These are phyloP conservation scores for Acipenser oxyrinchus DNA, from an alignment of 2,797 vertebrate species.

Conservation along the genomic window DNA sequence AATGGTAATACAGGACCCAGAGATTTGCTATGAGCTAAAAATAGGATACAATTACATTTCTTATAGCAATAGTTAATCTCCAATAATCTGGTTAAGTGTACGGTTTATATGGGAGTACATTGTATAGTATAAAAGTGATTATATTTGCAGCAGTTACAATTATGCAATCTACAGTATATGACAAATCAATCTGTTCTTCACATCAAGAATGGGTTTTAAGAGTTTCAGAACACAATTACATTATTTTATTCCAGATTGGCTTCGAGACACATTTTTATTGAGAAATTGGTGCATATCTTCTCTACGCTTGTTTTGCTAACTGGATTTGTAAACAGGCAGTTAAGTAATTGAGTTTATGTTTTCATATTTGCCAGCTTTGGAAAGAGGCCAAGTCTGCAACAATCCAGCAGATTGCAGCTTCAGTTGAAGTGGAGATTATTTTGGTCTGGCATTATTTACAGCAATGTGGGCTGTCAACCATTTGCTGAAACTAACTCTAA, in stretches of 20 bases:
- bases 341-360: slow-evolving; percentile 8
- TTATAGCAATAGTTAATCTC: no score
- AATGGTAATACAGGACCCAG: no score
- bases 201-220: no score
- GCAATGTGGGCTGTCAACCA: not conserved
- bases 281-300: not conserved
- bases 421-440: not conserved
- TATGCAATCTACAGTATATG: no score
- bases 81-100: no score
- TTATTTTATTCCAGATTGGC: not conserved
- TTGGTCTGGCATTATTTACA: not conserved
- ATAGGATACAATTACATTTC: no score
- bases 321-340: not conserved
- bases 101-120: no score
- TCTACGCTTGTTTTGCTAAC: not conserved
- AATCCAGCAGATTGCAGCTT: not conserved
- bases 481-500: not conserved
- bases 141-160: no score
- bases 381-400: slow-evolving; percentile 1
- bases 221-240: no score
- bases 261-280: not conserved
- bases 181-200: no score
- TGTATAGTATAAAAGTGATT: no score
- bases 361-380: slow-evolving; percentile 3
- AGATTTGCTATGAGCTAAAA: no score